Percentiles rank a stretch among this genome's conserved stretches.
phyloP scores from a whole-genome alignment of 1,140 invertebrate genomes.

The Drosophila tropicalis region DNA sequence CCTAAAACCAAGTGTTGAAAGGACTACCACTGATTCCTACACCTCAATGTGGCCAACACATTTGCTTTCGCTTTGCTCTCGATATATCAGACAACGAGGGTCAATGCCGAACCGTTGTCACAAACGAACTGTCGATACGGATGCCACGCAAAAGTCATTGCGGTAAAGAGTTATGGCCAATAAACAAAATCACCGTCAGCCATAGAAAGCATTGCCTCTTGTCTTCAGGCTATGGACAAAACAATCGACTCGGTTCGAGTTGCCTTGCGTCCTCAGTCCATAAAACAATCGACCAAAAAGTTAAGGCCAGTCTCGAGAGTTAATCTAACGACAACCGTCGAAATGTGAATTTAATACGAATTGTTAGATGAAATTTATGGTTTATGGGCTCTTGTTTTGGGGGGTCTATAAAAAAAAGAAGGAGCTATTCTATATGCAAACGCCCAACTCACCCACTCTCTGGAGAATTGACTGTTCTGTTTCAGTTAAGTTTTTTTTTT shows the following conservation, averaged over 20 bases:
- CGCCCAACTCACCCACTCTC: not conserved
- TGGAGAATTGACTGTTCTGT: not conserved
- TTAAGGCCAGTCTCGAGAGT: constrained; percentile 25
- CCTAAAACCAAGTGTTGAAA: constrained; percentile 2
- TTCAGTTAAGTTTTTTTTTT: constrained; percentile 50
- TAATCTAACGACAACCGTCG: constrained; percentile 61
- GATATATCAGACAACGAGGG: constrained; percentile 10
- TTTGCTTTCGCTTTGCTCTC: constrained; percentile 15
- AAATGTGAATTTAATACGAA: constrained; percentile 78
- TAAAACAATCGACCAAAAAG: constrained; percentile 44
- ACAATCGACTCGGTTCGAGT: constrained; percentile 38
- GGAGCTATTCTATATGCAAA: constrained; percentile 28
- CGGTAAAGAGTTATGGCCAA: constrained; percentile 79
- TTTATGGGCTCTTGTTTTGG: constrained; percentile 42
- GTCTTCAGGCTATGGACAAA: constrained; percentile 41
- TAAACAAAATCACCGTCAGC: constrained; percentile 75
- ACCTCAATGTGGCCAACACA: constrained; percentile 42
- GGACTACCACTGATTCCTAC: constrained; percentile 20
- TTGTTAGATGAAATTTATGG: constrained; percentile 68
- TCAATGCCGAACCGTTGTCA: constrained; percentile 36
- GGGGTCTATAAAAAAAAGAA: constrained; percentile 27
- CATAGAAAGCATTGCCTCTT: constrained; percentile 49
- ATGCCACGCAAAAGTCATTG: constrained; percentile 53
- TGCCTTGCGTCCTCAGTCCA: constrained; percentile 35
- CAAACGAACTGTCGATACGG: constrained; percentile 14